phyloP scores from a whole-genome alignment of 2,113 vertebrate genomes.

The Crocuta crocuta region DNA sequence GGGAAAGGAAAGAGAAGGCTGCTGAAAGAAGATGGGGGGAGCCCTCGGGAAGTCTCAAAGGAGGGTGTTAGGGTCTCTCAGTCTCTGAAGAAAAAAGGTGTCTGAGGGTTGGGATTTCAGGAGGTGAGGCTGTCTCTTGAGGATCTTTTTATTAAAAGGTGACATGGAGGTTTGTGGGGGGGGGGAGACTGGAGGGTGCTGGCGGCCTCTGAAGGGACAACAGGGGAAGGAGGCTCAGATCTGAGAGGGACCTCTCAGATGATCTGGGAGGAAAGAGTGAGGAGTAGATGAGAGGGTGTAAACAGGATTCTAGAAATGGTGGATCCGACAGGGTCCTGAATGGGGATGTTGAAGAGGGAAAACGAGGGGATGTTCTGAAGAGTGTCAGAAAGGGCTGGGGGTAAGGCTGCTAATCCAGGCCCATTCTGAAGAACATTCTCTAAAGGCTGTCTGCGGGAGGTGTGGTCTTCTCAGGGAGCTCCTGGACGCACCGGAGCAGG shows the following conservation, averaged over 20 bases:
- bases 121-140: not conserved
- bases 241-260: not conserved
- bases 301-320: not conserved
- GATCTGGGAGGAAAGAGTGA: slow-evolving; percentile 13
- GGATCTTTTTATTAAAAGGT: not conserved
- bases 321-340: not conserved
- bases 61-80: not conserved
- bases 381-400: not conserved
- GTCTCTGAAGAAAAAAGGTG: slow-evolving; percentile 13
- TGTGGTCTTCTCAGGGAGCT: not conserved
- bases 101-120: not conserved
- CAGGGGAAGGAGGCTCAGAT: not conserved
- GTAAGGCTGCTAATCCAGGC: not conserved
- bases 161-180: not conserved
- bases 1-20: not conserved
- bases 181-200: not conserved
- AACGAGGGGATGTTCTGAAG: not conserved
- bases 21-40: not conserved
- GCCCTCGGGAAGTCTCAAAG: not conserved
- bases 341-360: not conserved
- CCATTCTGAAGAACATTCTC: not conserved
- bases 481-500: not conserved
- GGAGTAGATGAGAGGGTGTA: not conserved
- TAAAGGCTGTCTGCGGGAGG: not conserved
- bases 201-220: not conserved